Evolutionary conservation across 2,888 invertebrate species (phyloP).

Genomic region (Rhimphoctona megacephalus): DNA sequence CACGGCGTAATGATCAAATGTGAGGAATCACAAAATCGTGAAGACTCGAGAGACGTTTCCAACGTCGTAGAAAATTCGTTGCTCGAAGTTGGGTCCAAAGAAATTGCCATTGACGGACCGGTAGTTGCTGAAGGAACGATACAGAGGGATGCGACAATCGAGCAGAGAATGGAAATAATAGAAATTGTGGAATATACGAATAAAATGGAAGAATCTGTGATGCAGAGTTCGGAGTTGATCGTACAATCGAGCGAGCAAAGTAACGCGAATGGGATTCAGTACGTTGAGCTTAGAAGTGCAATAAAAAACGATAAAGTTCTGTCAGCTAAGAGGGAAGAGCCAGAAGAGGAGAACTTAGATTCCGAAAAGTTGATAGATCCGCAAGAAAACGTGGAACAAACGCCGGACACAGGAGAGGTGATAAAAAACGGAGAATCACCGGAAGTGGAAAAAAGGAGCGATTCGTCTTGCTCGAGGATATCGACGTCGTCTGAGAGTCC

Average conservation of each 20-base stretch:
- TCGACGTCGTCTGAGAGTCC: neutral
- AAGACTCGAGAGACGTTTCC: neutral
- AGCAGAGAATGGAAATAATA: conserved; percentile 61
- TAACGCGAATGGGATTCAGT: neutral
- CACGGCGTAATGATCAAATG: neutral
- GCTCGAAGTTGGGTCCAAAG: neutral
- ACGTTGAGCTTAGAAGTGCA: neutral
- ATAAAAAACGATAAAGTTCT: neutral
- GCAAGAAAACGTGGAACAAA: conserved; percentile 16
- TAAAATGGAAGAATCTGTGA: conserved; percentile 1
- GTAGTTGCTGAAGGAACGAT: neutral
- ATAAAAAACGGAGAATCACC: conserved; percentile 18
- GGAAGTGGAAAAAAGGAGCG: conserved; percentile 1
- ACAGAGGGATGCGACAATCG: conserved; percentile 43
- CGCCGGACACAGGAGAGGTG: neutral
- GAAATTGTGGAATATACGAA: conserved; percentile 64
- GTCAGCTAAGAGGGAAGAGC: neutral
- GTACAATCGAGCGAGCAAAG: conserved; percentile 10
- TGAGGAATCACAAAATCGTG: neutral
- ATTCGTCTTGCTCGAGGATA: neutral
- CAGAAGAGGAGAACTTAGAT: neutral
- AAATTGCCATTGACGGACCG: conserved; percentile 1
- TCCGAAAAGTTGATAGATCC: neutral
- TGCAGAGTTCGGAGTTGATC: neutral
- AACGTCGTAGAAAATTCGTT: neutral